Base-by-base conservation (phyloP, 2,113 vertebrate genomes). In the Ornithorhynchus anatinus region DNA sequence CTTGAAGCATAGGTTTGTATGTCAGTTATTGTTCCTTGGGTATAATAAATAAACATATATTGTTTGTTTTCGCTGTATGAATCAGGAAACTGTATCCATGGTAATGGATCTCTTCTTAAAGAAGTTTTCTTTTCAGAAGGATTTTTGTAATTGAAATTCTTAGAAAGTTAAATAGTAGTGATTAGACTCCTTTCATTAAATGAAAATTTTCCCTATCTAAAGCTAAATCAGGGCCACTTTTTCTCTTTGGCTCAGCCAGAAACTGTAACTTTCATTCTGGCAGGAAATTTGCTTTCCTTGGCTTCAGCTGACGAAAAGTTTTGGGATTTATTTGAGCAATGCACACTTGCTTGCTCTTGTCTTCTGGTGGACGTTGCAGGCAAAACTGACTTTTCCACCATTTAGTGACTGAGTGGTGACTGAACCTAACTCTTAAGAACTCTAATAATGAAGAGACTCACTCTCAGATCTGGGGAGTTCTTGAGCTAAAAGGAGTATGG, bases 161-260 rank as follows among this genome's bases (percentile, higher is more conserved):
- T 65, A 69, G 66, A 58, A 70, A 69, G 23, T 32, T 74, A 40
- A 33, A 12, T 31, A 38, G 16, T 65, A 23, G 39, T 39, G 22
- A 65, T 59, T 29, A 45, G 54, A 42, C 45, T 36, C 36, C 80
- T 43, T 75, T 75, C 59, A 72, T 78, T 68, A 17, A 54, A 53
- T 65, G 58, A 68, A 58, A 53, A 60, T 14, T 27, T 19, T 61
- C 48, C 53, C 52, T 59, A 69, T 9, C 40, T 53, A 45, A 71
- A n/a, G 50, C 45, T 50, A 61, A 77, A 64, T 54, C 8, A 29
- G 53, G 61, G 67, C 12, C 40, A 65, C 52, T 74, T 36, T 47
- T 47, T 57, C 68, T 59, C 35, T 27, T 29, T 58, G 51, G 72
- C 54, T 42, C 62, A 40, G 51, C 69, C 20, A 40, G 51, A 51